Conservation (phyloP, 2,888 invertebrate genomes). For the Hemaris fuciformis region DNA sequence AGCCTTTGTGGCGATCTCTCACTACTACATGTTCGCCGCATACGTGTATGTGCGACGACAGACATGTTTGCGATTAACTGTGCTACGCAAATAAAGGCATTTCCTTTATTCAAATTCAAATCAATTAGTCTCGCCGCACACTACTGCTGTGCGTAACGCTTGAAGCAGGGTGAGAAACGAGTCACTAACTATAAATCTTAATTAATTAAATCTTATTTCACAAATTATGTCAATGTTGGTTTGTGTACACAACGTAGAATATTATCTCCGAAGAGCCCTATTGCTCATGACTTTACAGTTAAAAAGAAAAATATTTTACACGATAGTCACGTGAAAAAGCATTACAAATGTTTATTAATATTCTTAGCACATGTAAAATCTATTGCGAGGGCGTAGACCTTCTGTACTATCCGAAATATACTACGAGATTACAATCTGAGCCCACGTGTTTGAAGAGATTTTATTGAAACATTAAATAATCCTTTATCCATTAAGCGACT, state of each 20-base stretch:
- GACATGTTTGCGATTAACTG: constrained; percentile 43
- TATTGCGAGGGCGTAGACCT: constrained; percentile 47
- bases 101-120: constrained; percentile 24
- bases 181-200: too few relatives aligned
- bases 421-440: constrained; percentile 17
- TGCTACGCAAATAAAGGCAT: constrained; percentile 35
- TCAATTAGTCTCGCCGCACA: background rate
- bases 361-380: constrained; percentile 65
- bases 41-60: constrained; percentile 39
- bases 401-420: constrained; percentile 46
- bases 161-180: background rate
- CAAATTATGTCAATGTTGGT: too few relatives aligned
- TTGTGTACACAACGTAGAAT: too few relatives aligned
- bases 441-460: background rate
- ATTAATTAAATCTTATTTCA: too few relatives aligned
- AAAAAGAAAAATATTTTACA: constrained; percentile 54
- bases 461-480: background rate
- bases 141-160: constrained; percentile 28
- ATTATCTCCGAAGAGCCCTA: too few relatives aligned
- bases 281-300: background rate
- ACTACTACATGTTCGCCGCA: constrained; percentile 53
- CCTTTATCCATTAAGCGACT: background rate
- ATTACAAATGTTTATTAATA: constrained; percentile 68
- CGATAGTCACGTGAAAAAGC: constrained; percentile 53
- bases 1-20: constrained; percentile 63